Evolutionary conservation across 1,140 invertebrate species (phyloP), one percentile per base, ranked within the genome.

Genomic region (Drosophila prosaltans): DNA sequence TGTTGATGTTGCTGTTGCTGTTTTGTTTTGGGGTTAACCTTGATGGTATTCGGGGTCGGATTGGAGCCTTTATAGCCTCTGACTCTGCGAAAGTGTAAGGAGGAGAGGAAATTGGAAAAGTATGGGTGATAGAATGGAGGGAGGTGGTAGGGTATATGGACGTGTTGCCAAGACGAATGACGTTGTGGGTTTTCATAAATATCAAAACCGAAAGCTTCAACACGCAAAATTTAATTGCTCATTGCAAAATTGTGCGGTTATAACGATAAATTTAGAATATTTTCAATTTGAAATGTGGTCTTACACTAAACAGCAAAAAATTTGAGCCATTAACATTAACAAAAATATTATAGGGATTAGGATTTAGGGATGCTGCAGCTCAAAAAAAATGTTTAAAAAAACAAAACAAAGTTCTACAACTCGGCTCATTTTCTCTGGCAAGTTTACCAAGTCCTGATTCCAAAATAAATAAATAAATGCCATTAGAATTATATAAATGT

Each of bases 181-280:
- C 45, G 21, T 10, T 51, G 45, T 51, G 45, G 45, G 45, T 51
- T 51, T 72, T 71, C 63, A 72, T 78, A 78, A 78, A 78, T 78
- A 61, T 43, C 70, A 43, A 43, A 40, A 64, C 24, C 68, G 36
- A 45, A 55, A 64, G 30, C 65, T 51, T 41, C 61, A 60, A 65
- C 58, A 77, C 83, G 80, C 83, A 74, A 68, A 74, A 88, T 88
- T 88, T 78, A 88, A 88, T 88, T 89, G 83, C 72, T 88, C 83
- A 88, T 89, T 70, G 77, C 80, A 69, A 80, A 88, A 74, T 80
- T 80, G 76, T 89, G 83, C 59, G 80, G 80, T 72, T 78, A 63
- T 78, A 80, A 89, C 63, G 84, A 77, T 88, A 88, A 88, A 88
- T 88, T 89, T 80, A 83, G 80, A 83, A 59, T 62, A 74, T 61